phyloP scores from a whole-genome alignment of 1,140 invertebrate genomes.

The Sarcophaga peregrina region DNA sequence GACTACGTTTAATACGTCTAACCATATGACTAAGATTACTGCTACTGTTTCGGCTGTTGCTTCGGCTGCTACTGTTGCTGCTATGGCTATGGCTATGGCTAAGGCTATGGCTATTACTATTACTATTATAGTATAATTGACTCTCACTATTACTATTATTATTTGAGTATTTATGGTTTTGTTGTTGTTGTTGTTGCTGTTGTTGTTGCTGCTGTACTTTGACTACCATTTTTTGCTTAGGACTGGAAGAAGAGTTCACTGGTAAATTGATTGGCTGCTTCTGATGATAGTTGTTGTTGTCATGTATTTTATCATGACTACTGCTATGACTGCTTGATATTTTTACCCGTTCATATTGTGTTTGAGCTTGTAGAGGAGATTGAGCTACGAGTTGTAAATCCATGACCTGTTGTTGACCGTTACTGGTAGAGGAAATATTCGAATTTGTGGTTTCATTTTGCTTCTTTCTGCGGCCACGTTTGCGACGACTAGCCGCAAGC shows the following conservation, averaged over 20 bases:
- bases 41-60: not conserved
- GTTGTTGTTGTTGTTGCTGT: not conserved
- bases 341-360: not conserved
- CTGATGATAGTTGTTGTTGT: constrained; percentile 27
- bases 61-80: not conserved
- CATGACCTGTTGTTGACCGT: not conserved
- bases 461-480: constrained; percentile 61
- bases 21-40: constrained; percentile 2
- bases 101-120: not conserved
- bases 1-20: constrained; percentile 55
- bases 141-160: constrained; percentile 42
- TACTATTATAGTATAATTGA: constrained; percentile 14
- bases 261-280: constrained; percentile 19
- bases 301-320: not conserved
- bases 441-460: constrained; percentile 20
- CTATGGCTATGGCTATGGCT: constrained; percentile 15
- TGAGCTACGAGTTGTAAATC: constrained; percentile 57
- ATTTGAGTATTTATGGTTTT: constrained; percentile 49
- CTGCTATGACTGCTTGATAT: not conserved
- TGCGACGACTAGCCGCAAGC: constrained; percentile 59
- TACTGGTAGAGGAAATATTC: constrained; percentile 5
- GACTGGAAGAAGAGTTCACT: constrained; percentile 37
- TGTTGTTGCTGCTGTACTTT: constrained; percentile 24
- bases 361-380: constrained; percentile 5
- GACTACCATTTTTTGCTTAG: constrained; percentile 47